Base-by-base conservation (phyloP, 2,888 invertebrate genomes). In the Branchellion lobata region DNA sequence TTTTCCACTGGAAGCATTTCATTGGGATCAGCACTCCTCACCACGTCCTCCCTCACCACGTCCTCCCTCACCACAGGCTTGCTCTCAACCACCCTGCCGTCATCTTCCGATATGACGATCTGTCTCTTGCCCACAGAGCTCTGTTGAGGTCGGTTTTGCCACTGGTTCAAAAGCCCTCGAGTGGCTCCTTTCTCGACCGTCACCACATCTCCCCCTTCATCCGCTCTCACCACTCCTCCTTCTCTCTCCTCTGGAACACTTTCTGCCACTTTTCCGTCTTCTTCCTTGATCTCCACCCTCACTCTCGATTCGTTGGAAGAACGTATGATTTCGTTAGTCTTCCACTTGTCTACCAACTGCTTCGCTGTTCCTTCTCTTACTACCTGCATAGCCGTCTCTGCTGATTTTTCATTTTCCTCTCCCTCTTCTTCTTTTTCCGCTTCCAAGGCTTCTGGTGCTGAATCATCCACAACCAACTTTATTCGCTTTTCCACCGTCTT, bases 81-180 rank as follows among this genome's bases (percentile, higher is more conserved):
- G 77, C 80, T 82, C 68, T 82, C 82, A 27, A 74, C 82, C n/a
- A 81, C 78, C n/a, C 65, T 31, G n/a, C 77, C 77, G 29, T 77
- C 77, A n/a, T 77, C 57, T 31, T 77, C 77, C 5, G 65, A 77
- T 29, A 77, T 77, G 1, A 65, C 40, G 53, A 77, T 53, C 11
- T 31, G 77, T 14, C 29, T 61, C 53, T 65, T 77, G 31, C 21
- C n/a, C 3, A 51, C 53, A 5, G n/a, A 21, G 14, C 29, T 65
- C n/a, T 33, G 1, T 29, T 65, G 29, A 34, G 77, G 65, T 33
- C 53, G 57, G 65, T 61, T 77, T 14, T 33, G 53, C 77, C 61
- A 77, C 34, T 77, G 77, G 11, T 57, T 29, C 18, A 77, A 18
- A 2, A 77, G 61, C 24, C 57, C 33, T 36, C 57, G 57, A n/a